Evolutionary conservation across 2,113 vertebrate species (phyloP).

Genomic region (Ophiodon elongatus): DNA sequence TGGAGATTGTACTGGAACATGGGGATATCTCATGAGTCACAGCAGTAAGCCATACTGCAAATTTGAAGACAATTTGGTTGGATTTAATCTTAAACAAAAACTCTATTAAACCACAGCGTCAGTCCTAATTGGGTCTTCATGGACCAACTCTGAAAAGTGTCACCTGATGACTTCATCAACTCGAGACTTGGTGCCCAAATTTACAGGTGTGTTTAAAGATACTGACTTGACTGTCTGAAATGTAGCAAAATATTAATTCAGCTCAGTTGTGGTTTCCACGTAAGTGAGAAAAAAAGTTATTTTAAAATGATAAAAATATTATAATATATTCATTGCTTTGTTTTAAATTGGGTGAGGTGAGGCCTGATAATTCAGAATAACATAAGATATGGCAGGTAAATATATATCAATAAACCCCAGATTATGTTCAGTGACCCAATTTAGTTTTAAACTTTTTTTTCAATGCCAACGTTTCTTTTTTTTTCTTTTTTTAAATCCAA

Average conservation of each 20-base stretch:
- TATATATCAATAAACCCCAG: too few relatives aligned
- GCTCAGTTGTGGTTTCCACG: background rate
- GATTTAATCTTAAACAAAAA: background rate
- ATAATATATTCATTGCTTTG: background rate
- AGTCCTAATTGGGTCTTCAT: background rate
- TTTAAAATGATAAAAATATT: background rate
- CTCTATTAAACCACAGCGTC: background rate
- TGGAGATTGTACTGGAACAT: constrained; percentile 1
- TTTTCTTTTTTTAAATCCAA: background rate
- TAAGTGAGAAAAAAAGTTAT: background rate
- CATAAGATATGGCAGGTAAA: too few relatives aligned
- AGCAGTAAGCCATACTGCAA: background rate
- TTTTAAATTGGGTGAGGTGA: background rate
- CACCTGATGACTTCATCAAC: background rate
- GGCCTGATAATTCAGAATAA: too few relatives aligned
- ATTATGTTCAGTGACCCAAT: background rate
- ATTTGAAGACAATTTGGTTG: constrained; percentile 20
- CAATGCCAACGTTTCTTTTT: background rate
- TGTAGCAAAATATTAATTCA: background rate
- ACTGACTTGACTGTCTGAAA: background rate
- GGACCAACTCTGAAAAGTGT: background rate
- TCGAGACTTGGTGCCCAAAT: background rate
- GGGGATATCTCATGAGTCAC: background rate
- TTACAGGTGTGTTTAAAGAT: background rate
- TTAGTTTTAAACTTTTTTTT: background rate